Base-by-base conservation (phyloP, 2,797 vertebrate genomes). In the Chiroxiphia lanceolata region DNA sequence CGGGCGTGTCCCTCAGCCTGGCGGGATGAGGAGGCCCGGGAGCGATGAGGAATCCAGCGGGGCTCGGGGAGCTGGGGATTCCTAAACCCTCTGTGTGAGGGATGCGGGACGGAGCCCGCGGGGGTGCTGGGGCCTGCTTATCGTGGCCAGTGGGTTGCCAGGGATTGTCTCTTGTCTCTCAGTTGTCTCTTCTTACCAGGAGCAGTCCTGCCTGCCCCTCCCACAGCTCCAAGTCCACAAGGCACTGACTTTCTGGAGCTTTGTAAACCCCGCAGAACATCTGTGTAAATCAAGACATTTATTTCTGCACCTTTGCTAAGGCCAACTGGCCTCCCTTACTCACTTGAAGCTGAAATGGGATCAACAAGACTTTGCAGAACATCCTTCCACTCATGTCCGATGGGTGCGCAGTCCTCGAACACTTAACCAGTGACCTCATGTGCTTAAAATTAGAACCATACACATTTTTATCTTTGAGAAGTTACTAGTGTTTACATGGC, bases 391-490 rank as follows among this genome's bases (percentile, higher is more conserved):
- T 65, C 33, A 19, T 19, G 23, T 65, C 22, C 12, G 9, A 47
- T 18, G 22, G 23, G 33, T 33, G n/a, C 10, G 0, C 17, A 21
- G 54, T 83, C 78, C 79, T 88, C 21, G 1, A 74, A 60, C 84
- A 13, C 64, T 90, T 67, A 34, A 75, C 56, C 7, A 15, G 9
- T 93, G 89, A 92, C 83, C 83, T 94, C 91, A 81, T 54, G 53
- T 26, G 26, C 70, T 81, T 95, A 81, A 91, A 94, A 96, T 95
- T 91, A 86, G 89, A 93, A 88, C 71, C 70, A 60, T 71, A n/a
- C 84, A 0, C 69, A 72, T 92, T 94, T 91, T 91, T 75, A 36
- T 56, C 67, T 94, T 81, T 75, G 65, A 91, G 79, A 68, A 88
- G 69, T 94, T 57, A 34, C 36, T 65, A 26, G 54, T 87, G 70